Evolutionary conservation across 2,113 vertebrate species (phyloP).

Genomic region (Danionella cerebrum): DNA sequence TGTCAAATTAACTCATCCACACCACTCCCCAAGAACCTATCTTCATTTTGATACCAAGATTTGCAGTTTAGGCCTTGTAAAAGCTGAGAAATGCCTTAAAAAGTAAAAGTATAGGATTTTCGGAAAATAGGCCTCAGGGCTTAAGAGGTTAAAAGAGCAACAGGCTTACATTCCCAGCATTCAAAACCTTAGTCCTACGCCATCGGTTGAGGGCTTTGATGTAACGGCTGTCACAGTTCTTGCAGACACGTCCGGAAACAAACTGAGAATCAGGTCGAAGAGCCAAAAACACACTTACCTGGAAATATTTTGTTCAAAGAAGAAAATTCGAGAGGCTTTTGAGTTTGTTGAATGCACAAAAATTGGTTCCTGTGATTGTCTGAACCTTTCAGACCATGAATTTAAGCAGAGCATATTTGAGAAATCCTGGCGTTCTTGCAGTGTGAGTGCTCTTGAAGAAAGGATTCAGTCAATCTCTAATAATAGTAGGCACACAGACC

Average conservation of each 20-base stretch:
- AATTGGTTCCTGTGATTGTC: not conserved
- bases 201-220: not conserved
- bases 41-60: too few species aligned
- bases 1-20: too few species aligned
- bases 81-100: too few species aligned
- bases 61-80: too few species aligned
- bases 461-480: not conserved
- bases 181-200: constrained; percentile 12
- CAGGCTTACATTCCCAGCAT: not conserved
- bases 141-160: too few species aligned
- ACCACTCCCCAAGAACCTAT: too few species aligned
- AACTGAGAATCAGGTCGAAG: not conserved
- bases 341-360: not conserved
- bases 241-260: not conserved
- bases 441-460: not conserved
- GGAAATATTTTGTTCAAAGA: not conserved
- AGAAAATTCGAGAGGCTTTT: not conserved
- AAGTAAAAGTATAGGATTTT: too few species aligned
- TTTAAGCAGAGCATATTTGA: not conserved
- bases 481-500: not conserved
- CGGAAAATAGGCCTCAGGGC: too few species aligned
- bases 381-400: not conserved
- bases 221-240: not conserved
- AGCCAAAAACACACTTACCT: constrained; percentile 2
- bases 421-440: not conserved